A percentile compares a stretch with the other conserved stretches of the same genome.
Evolutionary conservation across 1,140 invertebrate genomes (phyloP).

Genomic region (Belonocnema kinseyi): DNA sequence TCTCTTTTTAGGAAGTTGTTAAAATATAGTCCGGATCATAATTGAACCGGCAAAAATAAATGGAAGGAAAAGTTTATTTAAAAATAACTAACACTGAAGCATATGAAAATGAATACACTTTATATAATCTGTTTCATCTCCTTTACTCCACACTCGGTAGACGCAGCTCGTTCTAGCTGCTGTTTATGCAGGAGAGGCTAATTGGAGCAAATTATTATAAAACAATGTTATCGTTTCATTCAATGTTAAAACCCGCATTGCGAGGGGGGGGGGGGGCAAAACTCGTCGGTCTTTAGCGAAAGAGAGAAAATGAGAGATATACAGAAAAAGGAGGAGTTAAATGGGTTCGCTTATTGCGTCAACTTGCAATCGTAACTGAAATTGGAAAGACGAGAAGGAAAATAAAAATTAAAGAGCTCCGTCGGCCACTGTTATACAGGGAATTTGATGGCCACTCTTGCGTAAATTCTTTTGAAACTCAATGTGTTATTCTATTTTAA

Average conservation of each 20-base stretch:
- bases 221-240: slow-evolving; percentile 63
- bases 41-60: no score
- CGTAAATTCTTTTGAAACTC: slow-evolving; percentile 1
- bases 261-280: slow-evolving; percentile 19
- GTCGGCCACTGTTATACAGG: slow-evolving; percentile 25
- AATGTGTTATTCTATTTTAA: slow-evolving; percentile 15
- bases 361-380: slow-evolving; percentile 39
- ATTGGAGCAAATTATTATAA: slow-evolving; percentile 57
- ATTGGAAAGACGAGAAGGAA: slow-evolving; percentile 44
- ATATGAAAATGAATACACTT: neutral
- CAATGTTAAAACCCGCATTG: slow-evolving; percentile 44
- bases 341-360: slow-evolving; percentile 4
- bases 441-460: slow-evolving; percentile 18
- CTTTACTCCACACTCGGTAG: neutral
- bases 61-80: no score
- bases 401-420: slow-evolving; percentile 52
- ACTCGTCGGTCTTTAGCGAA: slow-evolving; percentile 6
- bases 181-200: slow-evolving; percentile 43
- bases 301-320: slow-evolving; percentile 10
- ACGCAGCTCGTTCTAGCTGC: slow-evolving; percentile 5
- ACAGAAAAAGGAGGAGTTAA: slow-evolving; percentile 35
- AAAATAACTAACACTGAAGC: no score
- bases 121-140: slow-evolving; percentile 37
- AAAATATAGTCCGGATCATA: no score
- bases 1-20: no score